Base-by-base conservation (phyloP, 2,797 vertebrate species). In the Manis crassicaudata region DNA sequence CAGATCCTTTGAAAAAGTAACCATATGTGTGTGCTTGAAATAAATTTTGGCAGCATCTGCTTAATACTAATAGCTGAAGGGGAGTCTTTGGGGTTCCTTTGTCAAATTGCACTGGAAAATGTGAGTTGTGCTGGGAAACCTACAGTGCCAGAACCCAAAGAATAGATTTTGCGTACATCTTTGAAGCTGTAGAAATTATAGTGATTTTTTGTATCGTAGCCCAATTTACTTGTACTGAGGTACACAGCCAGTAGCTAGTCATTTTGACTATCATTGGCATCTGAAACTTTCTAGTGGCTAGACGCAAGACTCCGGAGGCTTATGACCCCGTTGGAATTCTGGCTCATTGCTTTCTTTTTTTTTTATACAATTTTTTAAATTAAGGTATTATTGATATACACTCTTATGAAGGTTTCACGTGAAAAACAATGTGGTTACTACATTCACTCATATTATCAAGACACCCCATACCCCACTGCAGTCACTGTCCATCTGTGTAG, bases 261-360 rank as follows among this genome's bases (percentile, higher is more conserved):
- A 25, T 77, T 81, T 70, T n/a, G 37, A 80, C 75, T 68, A 7
- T 62, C 27, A 63, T 17, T 77, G 63, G 17, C 62, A 86, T 40
- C 63, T 68, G 93, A 85, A 89, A 60, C 32, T 79, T 95, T 58
- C 32, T 56, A 18, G 43, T 76, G 25, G 65, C 72, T 50, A 88
- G 29, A 88, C 27, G 46, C 35, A 52, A 72, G 83, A 93, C 86
- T 72, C 80, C 54, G 23, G 32, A 81, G 43, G 93, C 76, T 70
- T 50, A 10, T 27, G 82, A 82, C 60, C 80, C 84, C 90, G 35
- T 79, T 68, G 80, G 79, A 95, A 87, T 80, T 75, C 82, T 84
- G 76, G 72, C 27, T 21, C 70, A 68, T 73, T 43, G 21, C 21
- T 58, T 58, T 32, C 23, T 40, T 1, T 46, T 46, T 43, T 46